Percentiles rank a stretch among this genome's conserved stretches.
These are phyloP conservation scores for Bombyx mandarina DNA, from an alignment of 1,140 invertebrate species.

Conservation along the genomic window DNA sequence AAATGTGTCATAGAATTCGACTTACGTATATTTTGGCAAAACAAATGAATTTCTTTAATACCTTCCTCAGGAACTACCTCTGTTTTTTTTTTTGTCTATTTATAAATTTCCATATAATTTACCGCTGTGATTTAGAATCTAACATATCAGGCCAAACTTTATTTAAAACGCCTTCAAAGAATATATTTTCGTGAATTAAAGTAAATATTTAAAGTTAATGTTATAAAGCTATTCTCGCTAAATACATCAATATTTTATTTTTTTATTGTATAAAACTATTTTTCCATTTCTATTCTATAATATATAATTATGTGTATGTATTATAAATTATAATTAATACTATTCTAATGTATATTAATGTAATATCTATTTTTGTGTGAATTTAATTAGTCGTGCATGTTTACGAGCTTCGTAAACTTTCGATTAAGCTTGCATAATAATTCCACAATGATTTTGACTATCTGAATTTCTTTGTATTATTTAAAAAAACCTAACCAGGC, in stretches of 20 bases:
- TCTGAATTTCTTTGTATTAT: too few species aligned
- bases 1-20: background rate
- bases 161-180: constrained; percentile 19
- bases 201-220: constrained; percentile 17
- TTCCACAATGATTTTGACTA: too few species aligned
- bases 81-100: constrained; percentile 23
- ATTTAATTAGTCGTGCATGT: too few species aligned
- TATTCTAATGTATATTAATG: too few species aligned
- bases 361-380: too few species aligned
- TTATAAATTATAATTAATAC: too few species aligned
- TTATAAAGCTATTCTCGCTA: constrained; percentile 35
- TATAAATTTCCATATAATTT: constrained; percentile 5
- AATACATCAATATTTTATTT: constrained; percentile 22
- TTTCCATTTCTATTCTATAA: background rate
- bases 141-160: constrained; percentile 50
- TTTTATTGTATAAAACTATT: constrained; percentile 13
- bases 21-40: too few species aligned
- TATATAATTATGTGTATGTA: too few species aligned
- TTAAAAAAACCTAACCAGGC: too few species aligned
- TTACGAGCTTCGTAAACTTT: too few species aligned
- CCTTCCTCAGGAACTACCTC: background rate
- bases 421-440: too few species aligned
- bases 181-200: constrained; percentile 30
- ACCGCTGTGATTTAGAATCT: constrained; percentile 31
- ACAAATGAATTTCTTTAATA: background rate